These are phyloP conservation scores for Asobara japonica DNA, from an alignment of 1,140 invertebrate genomes.

Conservation along the genomic window DNA sequence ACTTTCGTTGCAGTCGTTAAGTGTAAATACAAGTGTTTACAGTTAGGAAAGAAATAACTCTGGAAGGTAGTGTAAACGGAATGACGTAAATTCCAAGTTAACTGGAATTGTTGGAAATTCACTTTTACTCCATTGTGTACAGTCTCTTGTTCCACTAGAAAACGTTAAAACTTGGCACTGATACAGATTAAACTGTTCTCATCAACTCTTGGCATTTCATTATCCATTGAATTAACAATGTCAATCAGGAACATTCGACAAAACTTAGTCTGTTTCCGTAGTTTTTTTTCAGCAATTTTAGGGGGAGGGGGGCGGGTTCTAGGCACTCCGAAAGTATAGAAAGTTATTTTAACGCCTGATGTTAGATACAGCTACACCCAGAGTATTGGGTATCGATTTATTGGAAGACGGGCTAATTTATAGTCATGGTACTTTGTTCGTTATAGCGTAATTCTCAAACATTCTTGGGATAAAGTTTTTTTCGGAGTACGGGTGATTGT, in stretches of 20 bases:
- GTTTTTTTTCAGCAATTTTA: no score
- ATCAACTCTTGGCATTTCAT: slow-evolving; percentile 8
- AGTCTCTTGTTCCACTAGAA: not conserved
- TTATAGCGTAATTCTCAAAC: no score
- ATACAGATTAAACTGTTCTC: not conserved
- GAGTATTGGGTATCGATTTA: no score
- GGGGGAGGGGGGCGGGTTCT: no score
- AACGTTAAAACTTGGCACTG: slow-evolving; percentile 14
- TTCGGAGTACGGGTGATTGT: no score
- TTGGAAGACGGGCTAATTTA: not conserved
- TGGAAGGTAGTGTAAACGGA: not conserved
- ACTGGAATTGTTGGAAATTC: slow-evolving; percentile 11
- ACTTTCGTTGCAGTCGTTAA: not conserved
- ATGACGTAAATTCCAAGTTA: slow-evolving; percentile 4
- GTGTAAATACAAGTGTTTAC: not conserved
- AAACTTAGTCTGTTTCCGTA: not conserved
- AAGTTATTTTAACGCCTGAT: no score
- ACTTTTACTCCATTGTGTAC: not conserved
- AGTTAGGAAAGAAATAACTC: slow-evolving; percentile 1
- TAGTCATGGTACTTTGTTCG: not conserved
- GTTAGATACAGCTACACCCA: no score
- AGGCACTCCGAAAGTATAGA: no score
- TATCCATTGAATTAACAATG: slow-evolving; percentile 7
- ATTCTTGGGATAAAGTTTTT: no score
- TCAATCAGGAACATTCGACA: not conserved